Percentiles rank a stretch among this genome's conserved stretches.
Evolutionary conservation across 2,888 invertebrate genomes (phyloP).

Genomic region (Lapara coniferarum): DNA sequence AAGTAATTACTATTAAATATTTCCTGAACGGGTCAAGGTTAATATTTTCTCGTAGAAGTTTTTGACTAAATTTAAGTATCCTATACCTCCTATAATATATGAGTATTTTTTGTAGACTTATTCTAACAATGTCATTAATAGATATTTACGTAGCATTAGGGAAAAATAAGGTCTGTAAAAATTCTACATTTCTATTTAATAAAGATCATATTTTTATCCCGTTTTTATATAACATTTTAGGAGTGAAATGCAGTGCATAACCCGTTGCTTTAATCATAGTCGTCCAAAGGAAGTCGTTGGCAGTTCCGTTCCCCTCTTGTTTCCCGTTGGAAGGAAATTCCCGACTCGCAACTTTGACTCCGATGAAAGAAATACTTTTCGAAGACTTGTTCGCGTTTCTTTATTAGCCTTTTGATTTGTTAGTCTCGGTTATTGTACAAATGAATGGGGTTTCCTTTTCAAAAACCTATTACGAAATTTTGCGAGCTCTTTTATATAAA

Average conservation of each 20-base stretch:
- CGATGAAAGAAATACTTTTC: constrained; percentile 73
- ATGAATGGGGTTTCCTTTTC: constrained; percentile 42
- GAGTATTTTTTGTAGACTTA: too few species aligned
- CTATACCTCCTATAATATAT: too few species aligned
- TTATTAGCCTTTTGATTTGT: constrained; percentile 65
- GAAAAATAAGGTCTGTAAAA: too few species aligned
- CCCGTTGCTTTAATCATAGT: constrained; percentile 50
- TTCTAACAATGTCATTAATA: too few species aligned
- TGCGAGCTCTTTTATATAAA: neutral
- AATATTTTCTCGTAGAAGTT: too few species aligned
- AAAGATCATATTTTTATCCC: neutral
- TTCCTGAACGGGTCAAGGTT: too few species aligned
- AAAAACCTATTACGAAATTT: constrained; percentile 30
- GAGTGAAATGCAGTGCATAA: constrained; percentile 31
- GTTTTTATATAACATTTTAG: neutral
- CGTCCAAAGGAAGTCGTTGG: constrained; percentile 67
- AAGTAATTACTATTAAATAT: too few species aligned
- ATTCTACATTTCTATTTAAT: too few species aligned
- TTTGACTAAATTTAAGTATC: too few species aligned
- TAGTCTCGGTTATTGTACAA: constrained; percentile 44
- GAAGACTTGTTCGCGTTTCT: constrained; percentile 53
- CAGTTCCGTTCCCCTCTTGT: constrained; percentile 60
- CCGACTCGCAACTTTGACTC: constrained; percentile 57
- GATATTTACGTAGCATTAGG: too few species aligned
- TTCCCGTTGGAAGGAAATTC: constrained; percentile 59